Evolutionary conservation across 2,888 invertebrate genomes (phyloP).

Genomic region (Monoplex corrugatus): DNA sequence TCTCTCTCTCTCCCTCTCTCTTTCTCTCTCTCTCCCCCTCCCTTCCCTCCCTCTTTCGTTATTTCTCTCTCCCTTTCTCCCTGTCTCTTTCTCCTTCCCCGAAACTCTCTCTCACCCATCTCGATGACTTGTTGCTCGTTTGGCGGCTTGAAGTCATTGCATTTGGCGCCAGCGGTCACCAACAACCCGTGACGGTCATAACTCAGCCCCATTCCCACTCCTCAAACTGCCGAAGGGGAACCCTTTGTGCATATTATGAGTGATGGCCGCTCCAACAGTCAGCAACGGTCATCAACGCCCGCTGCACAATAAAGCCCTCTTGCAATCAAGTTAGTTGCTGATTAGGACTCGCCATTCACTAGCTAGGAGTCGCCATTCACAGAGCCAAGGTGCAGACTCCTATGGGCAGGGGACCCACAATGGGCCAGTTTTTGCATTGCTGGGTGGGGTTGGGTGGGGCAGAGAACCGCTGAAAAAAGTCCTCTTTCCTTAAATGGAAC

Average conservation of each 20-base stretch:
- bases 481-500: neutral
- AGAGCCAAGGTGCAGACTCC: neutral
- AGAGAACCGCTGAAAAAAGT: neutral
- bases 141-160: neutral
- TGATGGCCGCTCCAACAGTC: conserved; percentile 27
- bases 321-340: conserved; percentile 41
- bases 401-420: neutral
- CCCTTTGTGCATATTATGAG: neutral
- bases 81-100: neutral
- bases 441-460: neutral
- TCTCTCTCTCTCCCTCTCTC: neutral
- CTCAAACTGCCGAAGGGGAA: too few relatives aligned
- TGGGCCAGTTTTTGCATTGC: neutral
- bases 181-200: neutral
- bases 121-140: conserved; percentile 15
- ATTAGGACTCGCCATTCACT: neutral
- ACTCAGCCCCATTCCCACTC: too few relatives aligned
- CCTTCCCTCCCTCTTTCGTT: neutral
- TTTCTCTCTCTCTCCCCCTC: conserved; percentile 5
- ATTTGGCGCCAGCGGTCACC: neutral
- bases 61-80: neutral
- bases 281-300: conserved; percentile 36
- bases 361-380: neutral
- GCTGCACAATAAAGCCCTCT: conserved; percentile 31
- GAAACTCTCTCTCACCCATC: too few relatives aligned